A percentile compares a stretch with the other conserved stretches of the same genome.
These are phyloP conservation scores for Salmo trutta DNA, from an alignment of 2,797 vertebrate species.

Conservation along the genomic window DNA sequence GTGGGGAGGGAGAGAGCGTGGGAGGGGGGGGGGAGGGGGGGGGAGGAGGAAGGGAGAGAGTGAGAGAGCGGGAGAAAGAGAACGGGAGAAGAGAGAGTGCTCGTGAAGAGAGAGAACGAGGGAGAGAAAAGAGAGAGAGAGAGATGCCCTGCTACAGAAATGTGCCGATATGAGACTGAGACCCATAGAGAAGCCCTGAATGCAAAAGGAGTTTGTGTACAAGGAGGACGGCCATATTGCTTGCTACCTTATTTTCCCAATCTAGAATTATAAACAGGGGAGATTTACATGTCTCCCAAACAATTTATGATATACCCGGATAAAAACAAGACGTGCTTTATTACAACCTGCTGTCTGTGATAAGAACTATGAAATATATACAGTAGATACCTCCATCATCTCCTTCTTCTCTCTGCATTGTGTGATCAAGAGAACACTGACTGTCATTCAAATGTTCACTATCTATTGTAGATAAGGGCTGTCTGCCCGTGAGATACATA, in stretches of 20 bases:
- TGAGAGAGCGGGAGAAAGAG: slow-evolving; percentile 13
- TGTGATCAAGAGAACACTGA: neutral
- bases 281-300: slow-evolving; percentile 21
- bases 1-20: slow-evolving; percentile 1
- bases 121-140: neutral
- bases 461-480: neutral
- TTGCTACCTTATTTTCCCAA: neutral
- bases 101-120: neutral
- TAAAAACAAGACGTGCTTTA: neutral
- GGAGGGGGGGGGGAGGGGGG: neutral
- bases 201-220: neutral
- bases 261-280: slow-evolving; percentile 6
- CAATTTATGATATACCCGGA: neutral
- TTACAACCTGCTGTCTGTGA: neutral
- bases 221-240: neutral
- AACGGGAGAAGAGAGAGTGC: neutral
- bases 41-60: neutral
- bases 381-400: neutral
- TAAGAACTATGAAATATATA: neutral
- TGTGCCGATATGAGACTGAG: neutral
- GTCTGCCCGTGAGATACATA: neutral
- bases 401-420: neutral
- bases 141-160: neutral
- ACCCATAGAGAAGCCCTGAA: neutral
- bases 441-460: neutral